Evolutionary conservation across 2,113 vertebrate species (phyloP).

Genomic region (Chaetodon trifascialis): DNA sequence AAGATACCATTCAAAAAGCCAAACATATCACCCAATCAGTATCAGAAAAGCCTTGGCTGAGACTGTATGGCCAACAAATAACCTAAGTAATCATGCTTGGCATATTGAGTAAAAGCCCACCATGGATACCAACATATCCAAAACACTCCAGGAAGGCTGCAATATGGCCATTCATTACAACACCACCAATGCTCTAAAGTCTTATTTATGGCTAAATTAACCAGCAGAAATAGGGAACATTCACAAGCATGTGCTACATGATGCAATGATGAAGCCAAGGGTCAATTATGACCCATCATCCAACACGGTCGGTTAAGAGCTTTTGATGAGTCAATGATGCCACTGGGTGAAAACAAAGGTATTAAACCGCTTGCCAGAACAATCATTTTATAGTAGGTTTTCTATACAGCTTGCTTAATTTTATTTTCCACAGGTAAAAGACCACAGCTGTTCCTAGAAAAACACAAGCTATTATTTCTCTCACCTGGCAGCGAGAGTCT

Average conservation of each 20-base stretch:
- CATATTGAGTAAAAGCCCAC: slow-evolving; percentile 50
- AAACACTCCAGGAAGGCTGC: slow-evolving; percentile 59
- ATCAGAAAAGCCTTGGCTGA: slow-evolving; percentile 37
- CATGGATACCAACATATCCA: slow-evolving; percentile 65
- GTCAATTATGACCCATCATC: slow-evolving; percentile 60
- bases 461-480: slow-evolving; percentile 64
- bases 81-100: slow-evolving; percentile 48
- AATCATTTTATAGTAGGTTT: slow-evolving; percentile 61
- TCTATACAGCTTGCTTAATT: slow-evolving; percentile 62
- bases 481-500: slow-evolving; percentile 67
- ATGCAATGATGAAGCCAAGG: slow-evolving; percentile 62
- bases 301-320: slow-evolving; percentile 34
- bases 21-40: slow-evolving; percentile 54
- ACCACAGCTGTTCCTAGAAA: slow-evolving; percentile 67
- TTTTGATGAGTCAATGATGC: slow-evolving; percentile 68
- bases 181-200: slow-evolving; percentile 50
- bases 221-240: slow-evolving; percentile 72
- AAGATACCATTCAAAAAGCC: slow-evolving; percentile 37
- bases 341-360: slow-evolving; percentile 68
- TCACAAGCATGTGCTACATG: slow-evolving; percentile 52
- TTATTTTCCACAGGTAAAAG: slow-evolving; percentile 69
- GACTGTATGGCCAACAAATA: slow-evolving; percentile 41
- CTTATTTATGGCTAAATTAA: slow-evolving; percentile 78
- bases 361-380: slow-evolving; percentile 52
- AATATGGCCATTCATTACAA: slow-evolving; percentile 62